Evolutionary conservation across 1,140 invertebrate species (phyloP), one percentile per base, ranked within the genome.

Genomic region (Halyomorpha halys): DNA sequence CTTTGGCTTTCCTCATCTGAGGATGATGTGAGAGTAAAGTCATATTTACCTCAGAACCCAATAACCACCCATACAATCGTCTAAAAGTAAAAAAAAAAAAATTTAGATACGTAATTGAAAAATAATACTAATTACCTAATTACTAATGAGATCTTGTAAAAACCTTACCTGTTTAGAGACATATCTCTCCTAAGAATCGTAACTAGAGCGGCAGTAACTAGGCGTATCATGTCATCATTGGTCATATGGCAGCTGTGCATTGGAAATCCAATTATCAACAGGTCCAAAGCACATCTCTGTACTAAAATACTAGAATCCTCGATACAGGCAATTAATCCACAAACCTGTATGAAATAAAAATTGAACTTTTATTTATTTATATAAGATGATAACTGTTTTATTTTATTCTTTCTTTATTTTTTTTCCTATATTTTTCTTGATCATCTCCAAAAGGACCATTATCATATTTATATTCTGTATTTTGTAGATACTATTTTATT

Each of bases 131-230:
- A 49, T 11, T 18, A 18, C 3, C 4, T 47, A 19, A 19, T 49
- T 2, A 18, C 6, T 19, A 49, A 49, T 18, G 5, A 13, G 19
- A n/a, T 4, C 3, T 49, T 49, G n/a, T 19, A 8, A 49, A 49
- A 30, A 65, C 62, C 1, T 25, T 76, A 83, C 81, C 86, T 81
- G 74, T 96, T 97, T 16, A 97, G 78, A 53, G 91, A 94, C 87
- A 94, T 93, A 73, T 97, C 94, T 68, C 94, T 79, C 53, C 93
- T 75, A 14, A 97, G 76, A 65, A 97, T 85, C 1, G 94, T 91
- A 44, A 85, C 83, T 61, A 96, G 75, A 30, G 87, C 87, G 64
- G 91, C 83, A 25, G 86, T 89, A 1, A 93, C 82, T 60, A 97
- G 75, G 60, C 82, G 79, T 11, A 89, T 82, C 79, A 91, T 83